These are phyloP conservation scores for Morelia viridis DNA, from an alignment of 2,797 vertebrate genomes.

Conservation along the genomic window DNA sequence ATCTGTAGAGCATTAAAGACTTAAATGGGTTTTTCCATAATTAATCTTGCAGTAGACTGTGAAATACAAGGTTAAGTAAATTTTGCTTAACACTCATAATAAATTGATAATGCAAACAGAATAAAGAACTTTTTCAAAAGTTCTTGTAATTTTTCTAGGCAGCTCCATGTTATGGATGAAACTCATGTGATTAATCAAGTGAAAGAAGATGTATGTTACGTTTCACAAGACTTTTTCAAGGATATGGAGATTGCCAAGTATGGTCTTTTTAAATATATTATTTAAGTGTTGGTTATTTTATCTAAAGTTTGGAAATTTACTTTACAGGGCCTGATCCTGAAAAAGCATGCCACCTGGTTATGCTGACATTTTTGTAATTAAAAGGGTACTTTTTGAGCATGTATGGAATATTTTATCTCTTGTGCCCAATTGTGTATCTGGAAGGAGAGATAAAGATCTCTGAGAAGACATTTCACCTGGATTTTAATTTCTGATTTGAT, in stretches of 20 bases:
- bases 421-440: not conserved
- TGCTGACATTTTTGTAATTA: not conserved
- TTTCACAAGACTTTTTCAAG: slow-evolving; percentile 93
- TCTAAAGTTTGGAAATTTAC: not conserved
- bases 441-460: not conserved
- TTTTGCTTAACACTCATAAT: not conserved
- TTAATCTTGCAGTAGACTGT: not conserved
- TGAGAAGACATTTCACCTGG: not conserved
- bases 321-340: not conserved
- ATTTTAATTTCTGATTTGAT: not conserved
- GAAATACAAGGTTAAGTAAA: not conserved
- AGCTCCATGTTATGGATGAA: slow-evolving; percentile 98
- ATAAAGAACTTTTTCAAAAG: slow-evolving; percentile 14
- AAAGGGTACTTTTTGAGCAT: not conserved
- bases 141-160: slow-evolving; percentile 72
- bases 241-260: slow-evolving; percentile 96
- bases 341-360: not conserved
- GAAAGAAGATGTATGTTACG: slow-evolving; percentile 98
- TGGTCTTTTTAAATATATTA: slow-evolving; percentile 48
- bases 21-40: not conserved
- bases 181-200: slow-evolving; percentile 98
- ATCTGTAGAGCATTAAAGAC: not conserved
- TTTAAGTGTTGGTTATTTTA: not conserved
- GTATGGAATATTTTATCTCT: not conserved
- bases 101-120: slow-evolving; percentile 32